Conservation (phyloP, 2,797 vertebrate species). For the Pseudochromis fuscus region DNA sequence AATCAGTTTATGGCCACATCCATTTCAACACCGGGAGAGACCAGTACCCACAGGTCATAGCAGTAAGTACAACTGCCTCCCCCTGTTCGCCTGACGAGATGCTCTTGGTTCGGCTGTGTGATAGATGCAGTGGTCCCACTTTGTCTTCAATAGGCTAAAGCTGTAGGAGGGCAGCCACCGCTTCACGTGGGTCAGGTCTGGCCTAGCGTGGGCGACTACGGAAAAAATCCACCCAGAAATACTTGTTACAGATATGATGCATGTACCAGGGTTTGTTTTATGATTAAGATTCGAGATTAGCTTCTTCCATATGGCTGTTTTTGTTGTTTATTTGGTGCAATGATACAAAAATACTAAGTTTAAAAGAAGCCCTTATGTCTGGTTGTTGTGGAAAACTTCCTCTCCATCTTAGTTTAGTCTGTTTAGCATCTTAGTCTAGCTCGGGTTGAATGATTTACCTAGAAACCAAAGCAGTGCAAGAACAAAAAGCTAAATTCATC, state of each 20-base stretch:
- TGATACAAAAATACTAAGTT: not conserved
- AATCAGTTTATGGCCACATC: constrained; percentile 20
- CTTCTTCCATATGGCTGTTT: too few relatives aligned
- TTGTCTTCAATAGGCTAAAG: constrained; percentile 20
- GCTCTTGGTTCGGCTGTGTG: constrained; percentile 20
- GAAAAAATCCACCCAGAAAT: constrained; percentile 44
- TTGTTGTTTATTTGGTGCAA: not conserved
- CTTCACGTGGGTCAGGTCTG: constrained; percentile 73
- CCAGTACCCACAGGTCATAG: constrained; percentile 75
- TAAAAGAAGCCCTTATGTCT: not conserved
- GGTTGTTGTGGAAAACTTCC: not conserved
- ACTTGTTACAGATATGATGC: constrained; percentile 10
- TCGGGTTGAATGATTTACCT: not conserved
- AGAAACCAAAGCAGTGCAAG: not conserved
- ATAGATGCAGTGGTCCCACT: constrained; percentile 28
- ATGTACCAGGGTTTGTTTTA: too few relatives aligned
- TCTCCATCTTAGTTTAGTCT: not conserved
- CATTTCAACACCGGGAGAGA: constrained; percentile 25
- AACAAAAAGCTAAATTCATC: not conserved
- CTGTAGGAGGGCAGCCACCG: constrained; percentile 57
- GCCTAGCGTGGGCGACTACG: constrained; percentile 10
- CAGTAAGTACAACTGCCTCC: constrained; percentile 54
- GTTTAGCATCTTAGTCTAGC: not conserved
- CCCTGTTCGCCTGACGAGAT: constrained; percentile 20
- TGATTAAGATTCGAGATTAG: not conserved